phyloP scores from a whole-genome alignment of 2,113 vertebrate species.

The Serilophus lunatus region DNA sequence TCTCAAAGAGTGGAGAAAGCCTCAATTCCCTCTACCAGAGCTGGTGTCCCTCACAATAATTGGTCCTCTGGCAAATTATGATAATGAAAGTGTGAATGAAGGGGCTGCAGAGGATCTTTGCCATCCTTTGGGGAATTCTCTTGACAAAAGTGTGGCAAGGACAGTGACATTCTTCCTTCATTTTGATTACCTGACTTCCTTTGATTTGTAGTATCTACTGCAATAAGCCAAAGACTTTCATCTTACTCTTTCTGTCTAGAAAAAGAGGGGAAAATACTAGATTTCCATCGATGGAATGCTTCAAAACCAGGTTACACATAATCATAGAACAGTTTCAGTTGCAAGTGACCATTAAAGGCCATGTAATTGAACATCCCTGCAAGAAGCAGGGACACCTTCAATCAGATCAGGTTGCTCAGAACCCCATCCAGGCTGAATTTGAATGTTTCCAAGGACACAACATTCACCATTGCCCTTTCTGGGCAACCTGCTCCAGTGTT shows the following conservation, averaged over 20 bases:
- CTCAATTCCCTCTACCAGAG: not conserved
- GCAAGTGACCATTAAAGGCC: not conserved
- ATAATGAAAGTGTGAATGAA: not conserved
- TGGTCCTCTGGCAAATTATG: not conserved
- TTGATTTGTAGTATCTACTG: not conserved
- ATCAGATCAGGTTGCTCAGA: not conserved
- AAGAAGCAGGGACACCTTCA: not conserved
- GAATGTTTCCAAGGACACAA: not conserved
- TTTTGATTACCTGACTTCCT: not conserved
- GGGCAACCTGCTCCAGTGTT: not conserved
- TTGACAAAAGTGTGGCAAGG: not conserved
- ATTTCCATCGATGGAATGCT: not conserved
- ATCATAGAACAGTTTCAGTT: not conserved
- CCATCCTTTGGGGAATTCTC: not conserved
- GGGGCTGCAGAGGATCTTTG: not conserved
- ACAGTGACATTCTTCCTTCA: not conserved
- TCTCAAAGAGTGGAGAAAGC: not conserved
- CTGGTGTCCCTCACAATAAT: not conserved
- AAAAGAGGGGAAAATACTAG: not conserved
- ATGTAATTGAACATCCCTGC: not conserved
- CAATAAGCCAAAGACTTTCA: not conserved
- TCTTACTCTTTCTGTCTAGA: not conserved
- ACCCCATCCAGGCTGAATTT: not conserved
- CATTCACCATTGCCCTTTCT: not conserved
- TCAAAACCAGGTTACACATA: not conserved